Percentiles rank a stretch among this genome's conserved stretches.
Evolutionary conservation across 2,113 vertebrate genomes (phyloP).

Genomic region (Esox niger): DNA sequence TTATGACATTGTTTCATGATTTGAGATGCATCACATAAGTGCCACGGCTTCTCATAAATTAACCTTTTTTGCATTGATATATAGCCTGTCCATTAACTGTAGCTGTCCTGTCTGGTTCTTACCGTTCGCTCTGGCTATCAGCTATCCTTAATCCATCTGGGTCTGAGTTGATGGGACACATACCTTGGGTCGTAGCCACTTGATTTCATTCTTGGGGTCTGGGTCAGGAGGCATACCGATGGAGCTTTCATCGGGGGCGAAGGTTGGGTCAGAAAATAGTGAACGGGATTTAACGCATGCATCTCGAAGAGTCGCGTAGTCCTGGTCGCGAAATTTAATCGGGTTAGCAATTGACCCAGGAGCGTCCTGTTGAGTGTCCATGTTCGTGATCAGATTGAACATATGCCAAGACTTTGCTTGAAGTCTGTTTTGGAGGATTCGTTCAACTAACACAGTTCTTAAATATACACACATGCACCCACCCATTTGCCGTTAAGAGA

Average conservation of each 20-base stretch:
- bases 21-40: too few relatives aligned
- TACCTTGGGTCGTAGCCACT: constrained; percentile 75
- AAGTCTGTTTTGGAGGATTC: not conserved
- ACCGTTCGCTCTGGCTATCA: too few relatives aligned
- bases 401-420: not conserved
- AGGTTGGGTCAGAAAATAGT: constrained; percentile 67
- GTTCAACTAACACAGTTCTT: constrained; percentile 17
- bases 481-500: constrained; percentile 2
- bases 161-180: not conserved
- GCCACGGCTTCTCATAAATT: too few relatives aligned
- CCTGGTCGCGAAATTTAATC: constrained; percentile 54
- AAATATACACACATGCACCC: constrained; percentile 49
- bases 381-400: constrained; percentile 15
- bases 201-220: constrained; percentile 63
- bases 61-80: too few relatives aligned
- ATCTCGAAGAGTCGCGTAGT: constrained; percentile 46
- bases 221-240: constrained; percentile 65
- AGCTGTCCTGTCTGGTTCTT: too few relatives aligned
- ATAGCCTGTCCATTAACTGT: too few relatives aligned
- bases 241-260: constrained; percentile 65
- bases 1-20: too few relatives aligned
- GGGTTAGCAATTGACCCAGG: constrained; percentile 66
- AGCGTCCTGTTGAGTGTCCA: constrained; percentile 35
- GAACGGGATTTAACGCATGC: constrained; percentile 47
- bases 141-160: too few relatives aligned